These are phyloP conservation scores for Actinia tenebrosa DNA, from an alignment of 64 coral and sea anemone genomes.

Conservation along the genomic window DNA sequence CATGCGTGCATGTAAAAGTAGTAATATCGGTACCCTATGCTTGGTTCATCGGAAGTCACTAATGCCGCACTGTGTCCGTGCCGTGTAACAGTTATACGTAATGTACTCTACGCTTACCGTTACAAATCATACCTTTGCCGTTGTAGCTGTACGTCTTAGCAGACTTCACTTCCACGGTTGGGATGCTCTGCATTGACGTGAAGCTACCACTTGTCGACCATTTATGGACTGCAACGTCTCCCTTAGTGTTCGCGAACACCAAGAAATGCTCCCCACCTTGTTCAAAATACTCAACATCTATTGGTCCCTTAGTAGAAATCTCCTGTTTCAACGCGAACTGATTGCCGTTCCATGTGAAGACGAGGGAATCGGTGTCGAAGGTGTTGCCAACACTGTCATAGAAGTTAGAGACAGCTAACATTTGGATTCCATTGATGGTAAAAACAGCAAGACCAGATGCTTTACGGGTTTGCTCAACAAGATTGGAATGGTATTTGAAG, in stretches of 20 bases:
- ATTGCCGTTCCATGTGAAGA: constrained; percentile 58
- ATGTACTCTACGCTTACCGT: too few relatives aligned
- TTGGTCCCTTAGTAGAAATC: constrained; percentile 66
- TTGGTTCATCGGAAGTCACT: too few relatives aligned
- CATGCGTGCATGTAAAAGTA: too few relatives aligned
- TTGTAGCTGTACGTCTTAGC: constrained; percentile 32
- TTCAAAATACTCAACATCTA: constrained; percentile 84
- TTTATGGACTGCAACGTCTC: constrained; percentile 30
- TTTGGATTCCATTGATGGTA: constrained; percentile 45
- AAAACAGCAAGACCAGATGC: constrained; percentile 74
- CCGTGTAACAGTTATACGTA: too few relatives aligned
- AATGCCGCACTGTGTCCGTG: too few relatives aligned
- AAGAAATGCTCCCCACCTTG: constrained; percentile 57
- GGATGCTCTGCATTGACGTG: constrained; percentile 23
- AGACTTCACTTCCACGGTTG: constrained; percentile 33
- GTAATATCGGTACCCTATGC: too few relatives aligned
- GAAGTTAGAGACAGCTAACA: constrained; percentile 66
- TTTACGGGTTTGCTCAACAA: constrained; percentile 55
- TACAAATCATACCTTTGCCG: constrained; percentile 34
- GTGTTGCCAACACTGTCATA: constrained; percentile 43
- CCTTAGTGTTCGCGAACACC: constrained; percentile 76
- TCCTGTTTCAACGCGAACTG: constrained; percentile 47
- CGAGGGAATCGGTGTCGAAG: constrained; percentile 45
- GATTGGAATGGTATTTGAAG: constrained; percentile 35
- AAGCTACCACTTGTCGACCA: constrained; percentile 37